Conservation (phyloP, 35 echinoderm and acorn worm genomes). For the Ptychodera flava region DNA sequence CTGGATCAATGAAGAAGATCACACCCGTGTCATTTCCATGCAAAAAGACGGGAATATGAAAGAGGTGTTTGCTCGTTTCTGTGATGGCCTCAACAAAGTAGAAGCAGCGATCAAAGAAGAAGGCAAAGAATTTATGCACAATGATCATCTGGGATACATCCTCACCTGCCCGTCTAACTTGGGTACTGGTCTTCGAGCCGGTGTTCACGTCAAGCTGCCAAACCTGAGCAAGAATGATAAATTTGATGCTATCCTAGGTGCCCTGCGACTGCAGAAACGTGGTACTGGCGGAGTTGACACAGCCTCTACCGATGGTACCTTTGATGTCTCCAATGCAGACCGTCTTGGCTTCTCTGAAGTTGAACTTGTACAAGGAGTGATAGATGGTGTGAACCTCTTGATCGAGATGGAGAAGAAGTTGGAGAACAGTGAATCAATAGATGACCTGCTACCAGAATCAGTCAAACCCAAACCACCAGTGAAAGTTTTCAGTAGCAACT, state of each 20-base stretch:
- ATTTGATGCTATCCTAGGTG: constrained; percentile 71
- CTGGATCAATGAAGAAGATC: constrained; percentile 98
- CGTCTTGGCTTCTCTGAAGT: constrained; percentile 92
- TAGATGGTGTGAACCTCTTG: constrained; percentile 81
- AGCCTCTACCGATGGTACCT: constrained; percentile 98
- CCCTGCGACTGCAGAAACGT: constrained; percentile 77
- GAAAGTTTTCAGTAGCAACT: constrained; percentile 58
- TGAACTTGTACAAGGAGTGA: constrained; percentile 76
- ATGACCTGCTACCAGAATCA: constrained; percentile 55
- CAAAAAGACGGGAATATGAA: constrained; percentile 87
- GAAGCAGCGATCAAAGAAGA: constrained; percentile 70
- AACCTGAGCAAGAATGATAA: constrained; percentile 57
- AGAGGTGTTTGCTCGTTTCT: constrained; percentile 78
- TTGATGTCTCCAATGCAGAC: constrained; percentile 94
- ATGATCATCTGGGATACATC: constrained; percentile 94
- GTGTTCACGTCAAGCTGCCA: constrained; percentile 90
- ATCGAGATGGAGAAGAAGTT: constrained; percentile 83
- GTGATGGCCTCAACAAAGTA: constrained; percentile 81
- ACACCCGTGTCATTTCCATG: constrained; percentile 93
- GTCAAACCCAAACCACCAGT: constrained; percentile 54
- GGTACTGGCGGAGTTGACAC: constrained; percentile 98
- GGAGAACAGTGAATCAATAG: constrained; percentile 60
- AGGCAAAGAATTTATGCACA: constrained; percentile 96
- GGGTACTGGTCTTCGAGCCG: constrained; percentile 83
- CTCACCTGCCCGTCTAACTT: constrained; percentile 97